Base-by-base conservation (phyloP, 2,888 invertebrate genomes). In the Drosophila subsilvestris region DNA sequence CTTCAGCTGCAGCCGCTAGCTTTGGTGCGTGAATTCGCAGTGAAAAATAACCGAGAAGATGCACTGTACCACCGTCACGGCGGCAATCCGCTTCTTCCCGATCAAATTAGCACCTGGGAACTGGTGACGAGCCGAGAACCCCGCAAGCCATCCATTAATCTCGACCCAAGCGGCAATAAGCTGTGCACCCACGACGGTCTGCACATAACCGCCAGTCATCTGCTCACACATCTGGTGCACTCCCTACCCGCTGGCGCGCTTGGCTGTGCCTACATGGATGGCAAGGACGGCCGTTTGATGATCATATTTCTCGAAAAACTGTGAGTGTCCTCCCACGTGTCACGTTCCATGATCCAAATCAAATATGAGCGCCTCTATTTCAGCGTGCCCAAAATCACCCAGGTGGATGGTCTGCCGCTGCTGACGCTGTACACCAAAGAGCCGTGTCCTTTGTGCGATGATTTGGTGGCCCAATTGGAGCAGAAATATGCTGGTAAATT, bases 181-280 rank as follows among this genome's bases (percentile, higher is more conserved):
- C 94, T 99, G 9, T 98, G 98, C 92, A 93, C 97, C 10, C 97
- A 99, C 91, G 99, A 99, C 53, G 98, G 98, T 1, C 97, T 98
- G 90, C 98, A 99, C 60, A 98, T 98, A 97, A 99, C 99, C 2
- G 99, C 99, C 25, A 97, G 98, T 12, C 94, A 99, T 76, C 94
- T 99, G 76, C 95, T 98, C 17, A 96, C 96, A n/a, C 99, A 99
- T 92, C 93, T 99, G 84, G 96, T 96, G 42, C 97, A 99, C 92
- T 94, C 96, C 9, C 93, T 99, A 50, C 96, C 97, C 89, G 93
- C 95, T 32, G 98, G 98, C 12, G 94, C 98, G 91, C 96, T 96
- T 88, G 99, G 99, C 57, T 95, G 98, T 63, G 98, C 98, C 6
- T 95, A 97, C 5, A 98, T 99, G 90, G 98, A 98, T 92, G 98